phyloP scores from a whole-genome alignment of 2,888 invertebrate genomes.

The Drosophila formosana region DNA sequence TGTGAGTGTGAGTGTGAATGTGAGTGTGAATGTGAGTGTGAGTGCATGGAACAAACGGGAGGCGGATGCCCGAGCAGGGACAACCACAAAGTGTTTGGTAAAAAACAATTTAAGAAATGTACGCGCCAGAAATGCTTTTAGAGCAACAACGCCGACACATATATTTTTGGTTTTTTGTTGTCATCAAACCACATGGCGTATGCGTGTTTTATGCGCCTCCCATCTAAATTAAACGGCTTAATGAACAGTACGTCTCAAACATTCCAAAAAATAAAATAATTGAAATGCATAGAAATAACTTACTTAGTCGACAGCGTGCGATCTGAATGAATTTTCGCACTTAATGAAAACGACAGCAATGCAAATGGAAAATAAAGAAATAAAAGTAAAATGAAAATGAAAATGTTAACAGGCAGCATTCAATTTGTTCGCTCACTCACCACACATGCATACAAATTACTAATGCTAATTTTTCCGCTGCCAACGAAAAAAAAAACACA shows the following conservation, averaged over 20 bases:
- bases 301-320: slow-evolving; percentile 40
- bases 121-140: slow-evolving; percentile 56
- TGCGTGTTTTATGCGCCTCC: slow-evolving; percentile 34
- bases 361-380: slow-evolving; percentile 29
- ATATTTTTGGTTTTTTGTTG: slow-evolving; percentile 14
- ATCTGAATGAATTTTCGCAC: slow-evolving; percentile 60
- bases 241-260: slow-evolving; percentile 43
- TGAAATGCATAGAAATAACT: slow-evolving; percentile 72
- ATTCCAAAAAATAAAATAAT: slow-evolving; percentile 43
- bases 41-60: slow-evolving; percentile 21
- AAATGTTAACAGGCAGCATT: slow-evolving; percentile 32
- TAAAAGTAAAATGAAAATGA: slow-evolving; percentile 37
- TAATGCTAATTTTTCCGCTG: slow-evolving; percentile 70
- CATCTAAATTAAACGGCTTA: slow-evolving; percentile 51
- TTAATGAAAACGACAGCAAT: slow-evolving; percentile 47
- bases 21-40: background rate
- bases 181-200: slow-evolving; percentile 50
- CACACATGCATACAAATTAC: slow-evolving; percentile 71
- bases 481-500: slow-evolving; percentile 14
- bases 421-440: slow-evolving; percentile 34
- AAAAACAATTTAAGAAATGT: slow-evolving; percentile 72
- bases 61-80: slow-evolving; percentile 19
- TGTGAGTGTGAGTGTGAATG: slow-evolving; percentile 3
- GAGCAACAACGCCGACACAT: slow-evolving; percentile 19
- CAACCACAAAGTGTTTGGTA: slow-evolving; percentile 57